Base-by-base conservation (phyloP, 2,797 vertebrate genomes). In the Buphagus erythrorhynchus region DNA sequence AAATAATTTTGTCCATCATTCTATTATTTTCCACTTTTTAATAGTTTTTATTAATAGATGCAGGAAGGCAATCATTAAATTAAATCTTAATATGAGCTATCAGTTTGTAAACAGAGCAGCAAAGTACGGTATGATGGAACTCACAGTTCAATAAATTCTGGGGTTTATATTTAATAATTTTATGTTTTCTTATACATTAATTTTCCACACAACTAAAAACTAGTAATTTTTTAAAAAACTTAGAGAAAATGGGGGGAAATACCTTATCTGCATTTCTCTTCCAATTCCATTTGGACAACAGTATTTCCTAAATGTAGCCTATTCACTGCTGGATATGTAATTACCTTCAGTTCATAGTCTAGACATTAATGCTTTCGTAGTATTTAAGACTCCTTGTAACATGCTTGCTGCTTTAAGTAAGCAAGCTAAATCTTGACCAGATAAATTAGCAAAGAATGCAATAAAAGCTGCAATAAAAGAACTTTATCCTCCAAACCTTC, bases 371-470 rank as follows among this genome's bases (percentile, higher is more conserved):
- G 99, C 99, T 99, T 99, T 99, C 98, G 98, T 98, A 99, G 98
- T 99, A 99, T 99, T 99, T 99, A 99, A 99, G 99, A 99, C 99
- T 99, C 97, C 98, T 98, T 98, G 98, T 98, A 99, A 99, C 98
- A 98, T 96, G 98, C 98, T 98, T 98, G 98, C 98, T 98, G 98
- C 97, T 97, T 98, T 99, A 98, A 98, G 98, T 98, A 98, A 98
- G 98, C 98, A 98, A 98, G 98, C 98, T 99, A 99, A 99, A 99
- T 99, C 99, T 99, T 99, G 98, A 98, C 98, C 99, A 99, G 99
- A 99, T 99, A 99, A 99, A 99, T 99, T 99, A 99, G 99, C 98
- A 86, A 99, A 99, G 99, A 99, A 99, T 99, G 99, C 99, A 99
- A 99, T 99, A 99, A 99, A 98, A 98, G 99, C 98, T 98, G 99